Base-by-base conservation (phyloP, 2,113 vertebrate genomes). In the Stegostoma tigrinum region DNA sequence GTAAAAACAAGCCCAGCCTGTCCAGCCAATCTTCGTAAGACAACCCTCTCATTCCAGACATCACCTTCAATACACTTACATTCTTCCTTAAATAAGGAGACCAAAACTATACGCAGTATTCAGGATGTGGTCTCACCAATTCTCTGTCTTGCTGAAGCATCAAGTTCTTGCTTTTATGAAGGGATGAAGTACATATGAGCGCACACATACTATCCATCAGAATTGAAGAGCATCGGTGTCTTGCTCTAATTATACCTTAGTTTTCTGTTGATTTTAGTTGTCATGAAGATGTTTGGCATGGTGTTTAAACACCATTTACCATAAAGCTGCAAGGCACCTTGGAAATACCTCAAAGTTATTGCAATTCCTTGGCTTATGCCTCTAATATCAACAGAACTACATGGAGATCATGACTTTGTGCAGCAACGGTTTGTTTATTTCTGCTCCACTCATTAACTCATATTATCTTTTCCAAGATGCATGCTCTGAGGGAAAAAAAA, bases 391-490 rank as follows among this genome's bases (percentile, higher is more conserved):
- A 61, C 70, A 78, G 95, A 64, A 64, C 15, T 42, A 67, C 67
- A 96, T 34, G 14, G 34, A n/a, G 52, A 64, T 38, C 75, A 61
- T 64, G 21, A 42, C 17, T 66, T 17, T 27, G 87, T 17, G 68
- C 55, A 67, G 38, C 5, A 91, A 52, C 6, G 5, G 67, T 72
- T 96, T 87, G 64, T 80, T 89, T 96, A 89, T 67, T 72, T 94
- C 64, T 94, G 85, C 64, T 78, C 42, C 27, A 21, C 45, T 72
- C 67, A 52, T 95, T 70, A 48, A 95, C 52, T 95, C 72, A 95
- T 52, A 61, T 95, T 95, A 12, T 15, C 42, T 72, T 72, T 95
- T 27, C 23, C 67, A 95, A 95, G 66, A 72, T 95, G 94, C 94
- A 48, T 34, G 48, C 64, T 23, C 42, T 72, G 38, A 95, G 48